Percentiles rank a stretch among this genome's conserved stretches.
phyloP scores from a whole-genome alignment of 1,140 invertebrate genomes.

The Bombus fervidus region DNA sequence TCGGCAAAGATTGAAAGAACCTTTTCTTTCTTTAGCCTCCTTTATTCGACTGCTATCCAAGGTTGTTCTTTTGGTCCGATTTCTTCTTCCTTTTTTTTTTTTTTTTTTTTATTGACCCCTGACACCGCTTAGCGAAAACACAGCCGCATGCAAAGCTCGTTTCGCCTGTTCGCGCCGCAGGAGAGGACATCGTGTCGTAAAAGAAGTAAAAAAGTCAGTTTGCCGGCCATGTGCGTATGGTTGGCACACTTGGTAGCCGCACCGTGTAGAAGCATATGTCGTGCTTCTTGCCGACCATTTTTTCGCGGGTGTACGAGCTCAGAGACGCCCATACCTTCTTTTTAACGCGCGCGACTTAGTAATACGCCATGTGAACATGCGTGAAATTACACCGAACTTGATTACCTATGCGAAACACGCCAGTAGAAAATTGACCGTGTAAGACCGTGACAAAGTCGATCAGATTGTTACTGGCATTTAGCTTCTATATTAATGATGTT shows the following conservation, averaged over 20 bases:
- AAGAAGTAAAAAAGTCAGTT: slow-evolving; percentile 56
- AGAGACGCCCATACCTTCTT: slow-evolving; percentile 39
- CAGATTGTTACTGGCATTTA: neutral
- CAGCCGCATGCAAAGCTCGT: slow-evolving; percentile 63
- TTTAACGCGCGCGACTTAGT: slow-evolving; percentile 10
- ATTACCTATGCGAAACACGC: slow-evolving; percentile 25
- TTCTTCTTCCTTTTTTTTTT: slow-evolving; percentile 57
- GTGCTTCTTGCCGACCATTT: slow-evolving; percentile 62
- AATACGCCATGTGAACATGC: slow-evolving; percentile 32
- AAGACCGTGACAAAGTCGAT: slow-evolving; percentile 27
- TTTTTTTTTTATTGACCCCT: slow-evolving; percentile 28
- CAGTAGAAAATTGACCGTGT: slow-evolving; percentile 25
- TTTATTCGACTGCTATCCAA: neutral
- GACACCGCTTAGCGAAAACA: slow-evolving; percentile 55
- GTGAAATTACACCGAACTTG: slow-evolving; percentile 47
- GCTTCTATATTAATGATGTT: no score
- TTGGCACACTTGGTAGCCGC: slow-evolving; percentile 59
- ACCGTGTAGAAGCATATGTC: slow-evolving; percentile 63
- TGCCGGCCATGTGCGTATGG: slow-evolving; percentile 69
- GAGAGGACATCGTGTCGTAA: slow-evolving; percentile 51
- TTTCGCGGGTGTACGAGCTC: slow-evolving; percentile 49
- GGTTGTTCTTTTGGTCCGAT: slow-evolving; percentile 18
- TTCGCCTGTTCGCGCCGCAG: slow-evolving; percentile 61
- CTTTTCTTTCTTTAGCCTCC: no score
- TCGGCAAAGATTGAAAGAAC: no score